phyloP scores from a whole-genome alignment of 2,888 invertebrate genomes.

The Lobophora halterata region DNA sequence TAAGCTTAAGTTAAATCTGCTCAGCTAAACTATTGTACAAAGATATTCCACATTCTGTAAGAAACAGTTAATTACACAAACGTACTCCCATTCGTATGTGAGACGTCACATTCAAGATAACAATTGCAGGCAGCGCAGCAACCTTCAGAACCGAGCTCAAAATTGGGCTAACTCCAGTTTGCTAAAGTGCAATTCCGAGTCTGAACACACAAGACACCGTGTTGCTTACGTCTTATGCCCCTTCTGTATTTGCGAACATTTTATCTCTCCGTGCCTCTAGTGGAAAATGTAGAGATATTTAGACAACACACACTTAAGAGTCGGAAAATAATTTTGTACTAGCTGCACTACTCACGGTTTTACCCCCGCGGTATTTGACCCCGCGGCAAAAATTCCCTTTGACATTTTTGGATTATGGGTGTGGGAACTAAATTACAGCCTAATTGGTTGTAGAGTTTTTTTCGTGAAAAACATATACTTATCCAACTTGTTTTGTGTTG shows the following conservation, averaged over 20 bases:
- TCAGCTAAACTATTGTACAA: no score
- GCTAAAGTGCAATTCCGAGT: constrained; percentile 51
- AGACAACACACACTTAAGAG: no score
- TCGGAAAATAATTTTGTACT: no score
- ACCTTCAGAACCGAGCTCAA: constrained; percentile 55
- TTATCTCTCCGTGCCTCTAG: constrained; percentile 37
- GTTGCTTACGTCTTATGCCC: constrained; percentile 34
- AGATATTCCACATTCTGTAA: constrained; percentile 1
- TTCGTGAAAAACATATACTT: no score
- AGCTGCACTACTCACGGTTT: no score
- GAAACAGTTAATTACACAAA: constrained; percentile 13
- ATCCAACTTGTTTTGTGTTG: no score
- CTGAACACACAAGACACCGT: constrained; percentile 42
- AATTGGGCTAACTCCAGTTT: constrained; percentile 66
- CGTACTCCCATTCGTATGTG: constrained; percentile 2
- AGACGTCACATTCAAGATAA: constrained; percentile 28
- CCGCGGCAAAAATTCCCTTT: no score
- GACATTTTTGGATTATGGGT: no score
- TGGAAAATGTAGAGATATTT: constrained; percentile 54
- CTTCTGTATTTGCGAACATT: constrained; percentile 31
- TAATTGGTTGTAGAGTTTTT: no score
- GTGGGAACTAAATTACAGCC: no score
- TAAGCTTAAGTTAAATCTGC: no score
- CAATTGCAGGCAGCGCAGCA: constrained; percentile 45
- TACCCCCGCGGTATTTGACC: no score